These are phyloP conservation scores for Encarsia formosa DNA, from an alignment of 2,888 invertebrate species.

Conservation along the genomic window DNA sequence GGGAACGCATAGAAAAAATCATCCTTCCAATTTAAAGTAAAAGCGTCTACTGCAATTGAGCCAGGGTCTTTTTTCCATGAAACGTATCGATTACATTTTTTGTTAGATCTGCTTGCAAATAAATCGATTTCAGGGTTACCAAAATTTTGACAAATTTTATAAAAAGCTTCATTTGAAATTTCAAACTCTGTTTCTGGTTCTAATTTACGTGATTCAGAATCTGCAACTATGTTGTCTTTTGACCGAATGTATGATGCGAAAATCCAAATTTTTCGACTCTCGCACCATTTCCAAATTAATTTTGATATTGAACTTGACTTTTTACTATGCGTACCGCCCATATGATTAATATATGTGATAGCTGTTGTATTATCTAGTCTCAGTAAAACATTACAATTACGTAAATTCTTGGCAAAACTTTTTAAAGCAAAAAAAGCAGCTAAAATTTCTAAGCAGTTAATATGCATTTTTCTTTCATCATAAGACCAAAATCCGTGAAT, in stretches of 20 bases:
- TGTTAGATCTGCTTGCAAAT: conserved; percentile 22
- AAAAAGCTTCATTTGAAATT: conserved; percentile 11
- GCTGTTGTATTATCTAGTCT: conserved; percentile 32
- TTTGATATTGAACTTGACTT: conserved; percentile 19
- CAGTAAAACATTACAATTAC: conserved; percentile 25
- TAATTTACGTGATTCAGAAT: conserved; percentile 30
- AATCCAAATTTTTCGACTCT: conserved; percentile 26
- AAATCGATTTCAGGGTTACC: conserved; percentile 18
- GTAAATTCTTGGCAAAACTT: conserved; percentile 7
- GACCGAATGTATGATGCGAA: conserved; percentile 30
- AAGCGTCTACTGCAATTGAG: conserved; percentile 20
- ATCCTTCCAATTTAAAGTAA: conserved; percentile 17
- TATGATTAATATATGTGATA: conserved; percentile 28
- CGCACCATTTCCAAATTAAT: conserved; percentile 26
- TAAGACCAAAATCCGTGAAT: neutral
- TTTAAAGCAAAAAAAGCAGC: conserved; percentile 2
- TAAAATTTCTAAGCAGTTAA: conserved; percentile 1
- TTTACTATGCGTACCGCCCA: conserved; percentile 28
- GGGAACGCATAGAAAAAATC: conserved; percentile 18
- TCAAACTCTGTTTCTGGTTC: conserved; percentile 28
- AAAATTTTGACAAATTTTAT: conserved; percentile 1
- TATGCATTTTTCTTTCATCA: neutral
- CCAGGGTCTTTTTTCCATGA: conserved; percentile 15
- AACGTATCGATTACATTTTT: conserved; percentile 13
- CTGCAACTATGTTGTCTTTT: conserved; percentile 27